Evolutionary conservation across 2,797 vertebrate species (phyloP).

Genomic region (Rhodeus uyekii): DNA sequence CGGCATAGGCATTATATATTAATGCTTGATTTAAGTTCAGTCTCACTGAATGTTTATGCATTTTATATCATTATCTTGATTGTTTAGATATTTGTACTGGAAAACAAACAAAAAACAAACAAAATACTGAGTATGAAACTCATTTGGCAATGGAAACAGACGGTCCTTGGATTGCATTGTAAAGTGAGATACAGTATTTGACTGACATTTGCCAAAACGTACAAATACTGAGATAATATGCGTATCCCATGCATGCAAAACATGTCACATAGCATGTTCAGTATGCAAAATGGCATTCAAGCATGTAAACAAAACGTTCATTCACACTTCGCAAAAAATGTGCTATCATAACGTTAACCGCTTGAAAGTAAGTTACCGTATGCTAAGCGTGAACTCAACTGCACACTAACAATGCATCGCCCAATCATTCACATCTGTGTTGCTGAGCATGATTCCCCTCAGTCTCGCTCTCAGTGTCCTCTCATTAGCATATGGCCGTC

Average conservation of each 20-base stretch:
- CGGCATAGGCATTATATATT: too few species aligned
- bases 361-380: too few species aligned
- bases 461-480: neutral
- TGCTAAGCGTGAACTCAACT: neutral
- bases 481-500: constrained; percentile 63
- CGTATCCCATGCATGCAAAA: neutral
- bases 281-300: neutral
- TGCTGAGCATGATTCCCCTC: neutral
- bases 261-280: too few species aligned
- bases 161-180: neutral
- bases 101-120: neutral
- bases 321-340: neutral
- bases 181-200: too few species aligned
- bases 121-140: neutral
- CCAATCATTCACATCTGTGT: neutral
- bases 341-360: neutral
- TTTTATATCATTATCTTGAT: too few species aligned
- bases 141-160: neutral
- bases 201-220: too few species aligned
- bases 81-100: neutral
- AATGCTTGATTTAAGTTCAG: too few species aligned
- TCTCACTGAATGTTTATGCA: too few species aligned
- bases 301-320: neutral
- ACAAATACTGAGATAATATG: too few species aligned
- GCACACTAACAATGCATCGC: neutral